These are phyloP conservation scores for Eupristina koningsbergeri DNA, from an alignment of 1,140 invertebrate species.

Conservation along the genomic window DNA sequence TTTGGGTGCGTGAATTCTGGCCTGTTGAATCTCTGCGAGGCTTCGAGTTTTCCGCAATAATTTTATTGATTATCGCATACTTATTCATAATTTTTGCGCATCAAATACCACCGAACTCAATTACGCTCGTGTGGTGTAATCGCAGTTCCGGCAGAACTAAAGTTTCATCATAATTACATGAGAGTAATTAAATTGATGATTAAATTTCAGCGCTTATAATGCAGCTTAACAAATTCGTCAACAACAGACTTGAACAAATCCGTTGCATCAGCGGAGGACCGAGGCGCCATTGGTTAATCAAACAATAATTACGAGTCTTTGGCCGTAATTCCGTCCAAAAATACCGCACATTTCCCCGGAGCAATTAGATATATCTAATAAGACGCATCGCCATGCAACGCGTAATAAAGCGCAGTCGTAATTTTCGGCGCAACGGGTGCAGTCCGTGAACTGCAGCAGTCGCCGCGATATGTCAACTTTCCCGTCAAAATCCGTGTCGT, in stretches of 20 bases:
- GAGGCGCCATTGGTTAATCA: neutral
- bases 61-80: neutral
- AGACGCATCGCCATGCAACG: neutral
- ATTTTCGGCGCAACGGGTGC: neutral
- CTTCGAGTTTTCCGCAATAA: neutral
- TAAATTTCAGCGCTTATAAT: constrained; percentile 9
- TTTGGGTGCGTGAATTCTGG: neutral
- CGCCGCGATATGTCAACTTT: constrained; percentile 5
- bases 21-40: neutral
- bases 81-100: neutral
- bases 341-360: too few relatives aligned
- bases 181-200: constrained; percentile 17
- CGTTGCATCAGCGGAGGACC: neutral
- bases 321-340: too few relatives aligned
- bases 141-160: neutral
- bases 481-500: constrained; percentile 25
- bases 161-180: neutral
- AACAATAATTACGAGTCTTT: neutral
- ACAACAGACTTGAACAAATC: neutral
- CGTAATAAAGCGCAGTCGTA: neutral
- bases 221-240: neutral
- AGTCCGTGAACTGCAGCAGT: neutral
- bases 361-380: neutral
- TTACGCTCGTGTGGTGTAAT: neutral
- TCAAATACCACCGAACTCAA: neutral